Conservation (phyloP, 2,888 invertebrate genomes). For the Macaria liturata region DNA sequence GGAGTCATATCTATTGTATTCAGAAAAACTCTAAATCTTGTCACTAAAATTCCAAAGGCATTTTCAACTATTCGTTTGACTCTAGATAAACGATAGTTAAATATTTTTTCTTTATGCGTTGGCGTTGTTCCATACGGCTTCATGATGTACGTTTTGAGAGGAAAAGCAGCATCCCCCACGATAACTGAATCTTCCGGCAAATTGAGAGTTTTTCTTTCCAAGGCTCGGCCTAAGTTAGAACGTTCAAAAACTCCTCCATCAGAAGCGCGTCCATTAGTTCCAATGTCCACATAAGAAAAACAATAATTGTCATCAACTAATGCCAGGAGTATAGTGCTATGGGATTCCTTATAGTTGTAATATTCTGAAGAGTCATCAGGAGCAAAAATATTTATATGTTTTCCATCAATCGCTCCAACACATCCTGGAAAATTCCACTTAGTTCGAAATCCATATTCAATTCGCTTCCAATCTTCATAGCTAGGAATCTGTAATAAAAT, state of each 20-base stretch:
- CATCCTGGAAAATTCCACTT: conserved; percentile 26
- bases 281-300: conserved; percentile 28
- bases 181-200: conserved; percentile 10
- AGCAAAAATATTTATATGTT: conserved; percentile 19
- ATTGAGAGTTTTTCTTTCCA: conserved; percentile 18
- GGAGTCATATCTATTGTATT: no score
- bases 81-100: no score
- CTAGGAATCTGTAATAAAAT: conserved; percentile 15
- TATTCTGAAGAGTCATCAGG: conserved; percentile 22
- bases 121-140: no score
- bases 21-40: no score
- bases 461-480: conserved; percentile 11
- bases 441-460: conserved; percentile 21
- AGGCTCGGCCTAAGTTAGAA: not conserved
- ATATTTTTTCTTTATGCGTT: no score
- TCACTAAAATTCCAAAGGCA: conserved; percentile 1
- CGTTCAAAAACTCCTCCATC: conserved; percentile 12
- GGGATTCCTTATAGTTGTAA: conserved; percentile 22
- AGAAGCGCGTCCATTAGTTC: conserved; percentile 15
- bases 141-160: no score
- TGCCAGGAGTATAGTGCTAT: conserved; percentile 27
- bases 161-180: no score
- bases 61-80: conserved; percentile 23
- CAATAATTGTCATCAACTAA: conserved; percentile 26
- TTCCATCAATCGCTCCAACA: conserved; percentile 20